These are phyloP conservation scores for Scatophagus argus DNA, from an alignment of 2,113 vertebrate genomes.

Conservation along the genomic window DNA sequence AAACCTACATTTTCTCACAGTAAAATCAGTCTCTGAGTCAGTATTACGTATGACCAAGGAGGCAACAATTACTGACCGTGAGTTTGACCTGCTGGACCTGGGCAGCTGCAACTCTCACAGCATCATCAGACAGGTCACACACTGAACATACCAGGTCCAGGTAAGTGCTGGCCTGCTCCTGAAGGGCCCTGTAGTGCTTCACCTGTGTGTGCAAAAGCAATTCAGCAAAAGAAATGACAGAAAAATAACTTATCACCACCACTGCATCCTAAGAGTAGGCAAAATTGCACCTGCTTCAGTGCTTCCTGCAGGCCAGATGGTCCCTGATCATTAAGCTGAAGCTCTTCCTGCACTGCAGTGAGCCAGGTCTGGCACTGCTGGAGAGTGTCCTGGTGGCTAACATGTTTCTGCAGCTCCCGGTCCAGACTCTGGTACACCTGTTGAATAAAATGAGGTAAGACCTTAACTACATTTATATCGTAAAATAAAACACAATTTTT, in stretches of 20 bases:
- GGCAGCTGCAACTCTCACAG: constrained; percentile 89
- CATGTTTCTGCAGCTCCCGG: constrained; percentile 94
- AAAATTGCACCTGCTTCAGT: constrained; percentile 85
- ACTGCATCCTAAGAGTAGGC: background rate
- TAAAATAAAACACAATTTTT: background rate
- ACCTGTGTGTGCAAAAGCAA: constrained; percentile 80
- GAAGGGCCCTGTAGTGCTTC: constrained; percentile 93
- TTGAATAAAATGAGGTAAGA: background rate
- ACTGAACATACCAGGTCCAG: constrained; percentile 95
- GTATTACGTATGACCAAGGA: background rate
- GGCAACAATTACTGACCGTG: constrained; percentile 80
- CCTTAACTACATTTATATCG: background rate
- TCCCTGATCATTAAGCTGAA: constrained; percentile 84
- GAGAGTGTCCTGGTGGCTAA: constrained; percentile 93
- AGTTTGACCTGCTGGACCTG: constrained; percentile 93
- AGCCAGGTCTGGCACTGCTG: constrained; percentile 96
- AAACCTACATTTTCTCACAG: background rate
- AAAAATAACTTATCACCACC: background rate
- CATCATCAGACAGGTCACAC: constrained; percentile 92
- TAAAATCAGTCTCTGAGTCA: too few species aligned
- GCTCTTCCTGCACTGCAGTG: constrained; percentile 87
- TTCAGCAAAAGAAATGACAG: background rate
- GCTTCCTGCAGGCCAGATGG: constrained; percentile 91
- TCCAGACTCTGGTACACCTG: constrained; percentile 97
- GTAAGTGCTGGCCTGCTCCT: constrained; percentile 96